Percentiles rank a stretch among this genome's conserved stretches.
phyloP scores from a whole-genome alignment of 2,797 vertebrate species.

The Neomorphus geoffroyi region DNA sequence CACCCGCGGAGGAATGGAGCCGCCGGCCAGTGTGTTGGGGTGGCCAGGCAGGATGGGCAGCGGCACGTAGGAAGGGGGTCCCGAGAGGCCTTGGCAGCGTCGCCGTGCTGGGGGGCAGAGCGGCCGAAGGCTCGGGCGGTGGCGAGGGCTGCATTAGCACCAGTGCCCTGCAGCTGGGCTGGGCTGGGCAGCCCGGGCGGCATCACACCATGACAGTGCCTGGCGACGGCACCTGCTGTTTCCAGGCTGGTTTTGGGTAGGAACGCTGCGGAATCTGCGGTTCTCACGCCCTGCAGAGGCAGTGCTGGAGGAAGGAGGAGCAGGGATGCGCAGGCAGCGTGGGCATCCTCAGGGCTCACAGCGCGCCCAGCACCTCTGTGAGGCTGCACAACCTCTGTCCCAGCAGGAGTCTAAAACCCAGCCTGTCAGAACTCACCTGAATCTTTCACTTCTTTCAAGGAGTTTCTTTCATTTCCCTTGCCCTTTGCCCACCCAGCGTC shows the following conservation, averaged over 20 bases:
- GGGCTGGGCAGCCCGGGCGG: background rate
- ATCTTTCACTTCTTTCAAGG: background rate
- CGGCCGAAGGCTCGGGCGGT: background rate
- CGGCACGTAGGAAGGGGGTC: fast-evolving
- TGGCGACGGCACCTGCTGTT: fast-evolving
- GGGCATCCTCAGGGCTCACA: background rate
- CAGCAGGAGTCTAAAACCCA: background rate
- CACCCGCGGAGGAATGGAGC: background rate
- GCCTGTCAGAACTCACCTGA: background rate
- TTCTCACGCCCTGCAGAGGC: background rate
- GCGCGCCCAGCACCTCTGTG: fast-evolving
- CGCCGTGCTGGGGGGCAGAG: background rate
- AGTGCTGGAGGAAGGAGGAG: background rate
- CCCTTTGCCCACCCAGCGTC: background rate
- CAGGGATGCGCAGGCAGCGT: fast-evolving
- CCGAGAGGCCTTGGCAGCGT: background rate
- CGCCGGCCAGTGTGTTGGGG: fast-evolving
- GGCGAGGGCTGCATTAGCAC: no score
- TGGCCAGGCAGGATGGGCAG: background rate
- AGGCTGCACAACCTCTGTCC: background rate
- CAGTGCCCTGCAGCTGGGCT: no score
- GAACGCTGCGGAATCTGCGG: background rate
- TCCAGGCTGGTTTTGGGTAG: background rate
- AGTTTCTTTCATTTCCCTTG: background rate
- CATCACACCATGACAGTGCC: fast-evolving